These are phyloP conservation scores for Patella pellucida DNA, from an alignment of 2,888 invertebrate species.

Conservation along the genomic window DNA sequence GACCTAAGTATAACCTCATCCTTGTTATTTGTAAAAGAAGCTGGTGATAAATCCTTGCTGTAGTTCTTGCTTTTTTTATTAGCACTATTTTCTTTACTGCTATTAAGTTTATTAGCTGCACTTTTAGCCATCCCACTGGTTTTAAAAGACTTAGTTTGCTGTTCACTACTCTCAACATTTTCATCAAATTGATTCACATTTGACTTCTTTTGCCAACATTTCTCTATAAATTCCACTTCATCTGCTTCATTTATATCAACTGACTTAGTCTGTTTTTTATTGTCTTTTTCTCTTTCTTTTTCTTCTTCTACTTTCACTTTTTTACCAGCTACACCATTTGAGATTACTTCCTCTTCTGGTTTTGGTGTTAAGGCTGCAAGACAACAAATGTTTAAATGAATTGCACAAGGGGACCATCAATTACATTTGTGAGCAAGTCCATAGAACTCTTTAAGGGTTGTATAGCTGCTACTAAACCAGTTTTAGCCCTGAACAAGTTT, in stretches of 20 bases:
- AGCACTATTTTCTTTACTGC: slow-evolving; percentile 58
- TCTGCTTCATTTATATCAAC: slow-evolving; percentile 58
- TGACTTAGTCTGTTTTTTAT: slow-evolving; percentile 13
- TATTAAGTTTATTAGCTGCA: slow-evolving; percentile 59
- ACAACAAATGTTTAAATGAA: slow-evolving; percentile 4
- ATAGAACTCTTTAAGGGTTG: neutral
- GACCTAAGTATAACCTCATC: slow-evolving; percentile 65
- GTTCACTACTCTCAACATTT: slow-evolving; percentile 63
- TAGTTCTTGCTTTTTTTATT: slow-evolving; percentile 58
- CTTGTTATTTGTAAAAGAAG: slow-evolving; percentile 66
- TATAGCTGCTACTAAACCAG: neutral
- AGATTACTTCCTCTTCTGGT: slow-evolving; percentile 70
- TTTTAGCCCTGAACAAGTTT: neutral
- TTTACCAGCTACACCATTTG: slow-evolving; percentile 66
- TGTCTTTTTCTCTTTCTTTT: slow-evolving; percentile 36
- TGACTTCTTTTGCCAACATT: slow-evolving; percentile 58
- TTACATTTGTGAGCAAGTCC: neutral
- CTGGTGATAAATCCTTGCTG: slow-evolving; percentile 55
- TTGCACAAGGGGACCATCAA: neutral
- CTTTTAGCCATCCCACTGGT: slow-evolving; percentile 38
- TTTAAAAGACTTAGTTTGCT: slow-evolving; percentile 60
- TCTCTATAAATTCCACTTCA: slow-evolving; percentile 65
- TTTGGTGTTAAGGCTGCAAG: slow-evolving; percentile 67
- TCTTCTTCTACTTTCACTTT: slow-evolving; percentile 44
- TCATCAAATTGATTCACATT: slow-evolving; percentile 66